Percentiles rank a stretch among this genome's conserved stretches.
These are phyloP conservation scores for Antheraea mylitta DNA, from an alignment of 1,140 invertebrate species.

Conservation along the genomic window DNA sequence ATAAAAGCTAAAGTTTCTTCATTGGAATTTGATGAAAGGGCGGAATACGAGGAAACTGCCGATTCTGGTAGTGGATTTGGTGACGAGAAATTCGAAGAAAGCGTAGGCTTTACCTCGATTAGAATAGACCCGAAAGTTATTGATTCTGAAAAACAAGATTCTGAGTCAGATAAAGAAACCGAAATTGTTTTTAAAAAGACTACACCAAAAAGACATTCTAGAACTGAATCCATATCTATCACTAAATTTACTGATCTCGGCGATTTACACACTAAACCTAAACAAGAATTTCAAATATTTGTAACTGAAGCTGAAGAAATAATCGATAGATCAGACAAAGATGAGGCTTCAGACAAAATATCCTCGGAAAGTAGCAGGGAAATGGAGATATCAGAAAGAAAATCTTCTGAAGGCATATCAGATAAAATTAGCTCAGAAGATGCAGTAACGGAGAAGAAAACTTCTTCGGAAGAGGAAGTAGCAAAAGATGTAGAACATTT, in stretches of 20 bases:
- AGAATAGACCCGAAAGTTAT: conserved; percentile 53
- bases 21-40: conserved; percentile 73
- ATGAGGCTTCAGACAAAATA: conserved; percentile 75
- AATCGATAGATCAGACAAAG: conserved; percentile 65
- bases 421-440: conserved; percentile 76
- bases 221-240: conserved; percentile 73
- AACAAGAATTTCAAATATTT: conserved; percentile 74
- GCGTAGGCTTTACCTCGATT: conserved; percentile 64
- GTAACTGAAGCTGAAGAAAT: conserved; percentile 75
- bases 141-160: conserved; percentile 58
- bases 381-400: conserved; percentile 75
- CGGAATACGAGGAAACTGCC: conserved; percentile 68
- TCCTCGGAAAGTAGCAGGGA: conserved; percentile 77
- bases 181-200: conserved; percentile 72
- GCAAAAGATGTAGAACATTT: conserved; percentile 38
- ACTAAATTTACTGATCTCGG: conserved; percentile 68
- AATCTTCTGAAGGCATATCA: conserved; percentile 75
- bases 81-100: conserved; percentile 75
- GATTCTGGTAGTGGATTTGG: conserved; percentile 72
- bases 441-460: conserved; percentile 74
- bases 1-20: conserved; percentile 70
- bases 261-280: conserved; percentile 52
- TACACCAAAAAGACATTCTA: conserved; percentile 69
- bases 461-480: conserved; percentile 68
- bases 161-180: conserved; percentile 62